Evolutionary conservation across 2,888 invertebrate genomes (phyloP), one percentile per base, ranked within the genome.

Genomic region (Ceratothoa steindachneri): DNA sequence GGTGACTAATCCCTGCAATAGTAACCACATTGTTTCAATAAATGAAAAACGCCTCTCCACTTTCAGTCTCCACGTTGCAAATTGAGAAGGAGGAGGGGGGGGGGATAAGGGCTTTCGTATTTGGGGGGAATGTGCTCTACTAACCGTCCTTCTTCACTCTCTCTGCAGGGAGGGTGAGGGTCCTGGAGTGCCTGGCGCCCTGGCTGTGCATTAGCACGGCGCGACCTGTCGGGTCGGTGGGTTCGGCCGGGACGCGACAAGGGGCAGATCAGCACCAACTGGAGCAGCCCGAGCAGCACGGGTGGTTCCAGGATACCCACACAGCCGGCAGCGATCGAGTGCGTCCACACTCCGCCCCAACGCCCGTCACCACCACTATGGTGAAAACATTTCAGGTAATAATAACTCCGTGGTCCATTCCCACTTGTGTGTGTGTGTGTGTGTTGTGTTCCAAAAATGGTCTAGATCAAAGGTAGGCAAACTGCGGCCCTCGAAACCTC

Each of bases 151-250:
- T 2, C 19, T 51, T 51, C 1, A n/a, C 3, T 51, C 1, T 51
- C 3, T 51, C 3, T 51, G 60, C 75, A 78, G 78, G 78, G 67
- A 67, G 75, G 75, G 75, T 75, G 69, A 73, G 78, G 71, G 78
- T 78, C 69, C 71, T 78, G 78, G 78, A 78, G 75, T 78, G 78
- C 75, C 67, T 78, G 78, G 78, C 78, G 52, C 78, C 78, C 31
- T 78, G 78, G 78, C 73, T 78, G 73, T 78, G 78, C 69, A 75
- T 78, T 69, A 78, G 78, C 72, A 73, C 75, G 28, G 75, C 78
- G 22, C 72, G 77, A 52, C 75, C 78, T 30, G 73, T 75, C 51
- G 78, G 78, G 30, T 75, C 78, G 30, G 78, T 75, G 64, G 78
- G 78, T 55, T 75, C 78, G 28, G 75, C 74, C 30, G 73, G 60